These are phyloP conservation scores for Nannoperca obscura DNA, from an alignment of 2,797 vertebrate species.

Conservation along the genomic window DNA sequence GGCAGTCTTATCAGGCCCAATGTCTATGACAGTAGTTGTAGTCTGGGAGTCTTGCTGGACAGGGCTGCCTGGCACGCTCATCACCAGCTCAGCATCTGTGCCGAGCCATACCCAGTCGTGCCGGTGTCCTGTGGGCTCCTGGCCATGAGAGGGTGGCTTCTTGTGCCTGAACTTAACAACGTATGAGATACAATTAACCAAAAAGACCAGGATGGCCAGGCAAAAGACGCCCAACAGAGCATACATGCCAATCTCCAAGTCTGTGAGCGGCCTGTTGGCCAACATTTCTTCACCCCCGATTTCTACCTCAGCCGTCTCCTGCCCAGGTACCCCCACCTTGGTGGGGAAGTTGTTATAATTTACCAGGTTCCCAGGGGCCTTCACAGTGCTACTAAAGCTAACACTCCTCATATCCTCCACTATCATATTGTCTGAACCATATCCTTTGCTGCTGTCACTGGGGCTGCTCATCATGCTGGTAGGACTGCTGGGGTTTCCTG, in stretches of 20 bases:
- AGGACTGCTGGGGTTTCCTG: constrained; percentile 62
- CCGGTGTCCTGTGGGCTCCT: constrained; percentile 90
- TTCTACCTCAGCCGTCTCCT: constrained; percentile 63
- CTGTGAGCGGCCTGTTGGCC: constrained; percentile 86
- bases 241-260: constrained; percentile 97
- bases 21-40: constrained; percentile 89
- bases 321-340: constrained; percentile 83
- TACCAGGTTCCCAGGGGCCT: constrained; percentile 83
- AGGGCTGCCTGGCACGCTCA: constrained; percentile 86
- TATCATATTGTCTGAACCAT: constrained; percentile 71
- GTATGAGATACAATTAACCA: constrained; percentile 92
- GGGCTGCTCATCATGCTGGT: constrained; percentile 73
- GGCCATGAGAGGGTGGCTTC: constrained; percentile 87
- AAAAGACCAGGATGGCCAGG: constrained; percentile 95
- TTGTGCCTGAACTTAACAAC: constrained; percentile 91
- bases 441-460: constrained; percentile 62
- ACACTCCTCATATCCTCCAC: constrained; percentile 72
- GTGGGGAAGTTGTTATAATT: constrained; percentile 90
- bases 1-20: constrained; percentile 86
- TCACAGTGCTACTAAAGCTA: constrained; percentile 75
- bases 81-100: constrained; percentile 91
- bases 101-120: constrained; percentile 96
- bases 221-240: constrained; percentile 94
- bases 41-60: constrained; percentile 86
- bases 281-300: constrained; percentile 79